phyloP scores from a whole-genome alignment of 2,797 vertebrate genomes.

The Arrhamphus sclerolepis region DNA sequence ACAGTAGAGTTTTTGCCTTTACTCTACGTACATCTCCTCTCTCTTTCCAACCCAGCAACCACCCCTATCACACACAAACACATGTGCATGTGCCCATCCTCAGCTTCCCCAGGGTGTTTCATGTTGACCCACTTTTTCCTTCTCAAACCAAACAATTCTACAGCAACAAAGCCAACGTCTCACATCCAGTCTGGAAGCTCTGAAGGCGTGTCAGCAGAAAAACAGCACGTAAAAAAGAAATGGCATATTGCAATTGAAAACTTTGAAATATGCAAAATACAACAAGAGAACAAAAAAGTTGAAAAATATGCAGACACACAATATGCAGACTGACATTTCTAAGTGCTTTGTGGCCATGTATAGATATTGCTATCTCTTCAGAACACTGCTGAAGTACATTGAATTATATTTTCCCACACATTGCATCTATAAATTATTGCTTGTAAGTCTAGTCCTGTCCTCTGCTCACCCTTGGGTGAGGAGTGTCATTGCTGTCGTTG shows the following conservation, averaged over 20 bases:
- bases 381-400: constrained; percentile 2
- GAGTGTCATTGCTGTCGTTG: constrained; percentile 51
- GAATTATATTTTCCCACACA: constrained; percentile 36
- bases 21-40: constrained; percentile 9
- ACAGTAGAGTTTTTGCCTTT: constrained; percentile 19
- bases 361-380: constrained; percentile 31
- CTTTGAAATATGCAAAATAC: constrained; percentile 25
- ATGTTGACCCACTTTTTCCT: constrained; percentile 70
- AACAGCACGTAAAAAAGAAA: background rate
- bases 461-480: constrained; percentile 60
- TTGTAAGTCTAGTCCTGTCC: constrained; percentile 41
- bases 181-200: constrained; percentile 47
- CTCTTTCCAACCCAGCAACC: background rate
- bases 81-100: constrained; percentile 19
- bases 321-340: background rate
- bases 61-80: constrained; percentile 8
- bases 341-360: constrained; percentile 16
- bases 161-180: constrained; percentile 61
- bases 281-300: constrained; percentile 3
- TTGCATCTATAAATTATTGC: constrained; percentile 14
- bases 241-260: background rate
- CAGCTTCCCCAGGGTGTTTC: constrained; percentile 53
- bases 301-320: constrained; percentile 5
- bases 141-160: constrained; percentile 60
- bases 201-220: constrained; percentile 56